A percentile compares a stretch with the other conserved stretches of the same genome.
phyloP scores from a whole-genome alignment of 2,113 vertebrate species.

The Platysteira castanea region DNA sequence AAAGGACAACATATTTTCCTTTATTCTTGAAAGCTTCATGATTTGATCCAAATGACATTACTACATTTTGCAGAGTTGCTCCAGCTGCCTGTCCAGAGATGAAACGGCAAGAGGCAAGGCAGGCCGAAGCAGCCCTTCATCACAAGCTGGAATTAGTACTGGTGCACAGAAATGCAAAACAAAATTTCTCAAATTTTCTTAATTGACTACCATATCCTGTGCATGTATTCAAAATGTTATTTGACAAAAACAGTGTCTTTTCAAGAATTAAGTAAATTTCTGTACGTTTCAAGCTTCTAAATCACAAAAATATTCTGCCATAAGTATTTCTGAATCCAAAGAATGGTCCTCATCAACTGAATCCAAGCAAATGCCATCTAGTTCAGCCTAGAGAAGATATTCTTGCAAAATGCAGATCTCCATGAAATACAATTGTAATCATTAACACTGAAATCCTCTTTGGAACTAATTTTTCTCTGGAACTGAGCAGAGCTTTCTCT shows the following conservation, averaged over 20 bases:
- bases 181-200: background rate
- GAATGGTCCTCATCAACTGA: background rate
- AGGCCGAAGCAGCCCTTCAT: background rate
- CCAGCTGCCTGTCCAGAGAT: background rate
- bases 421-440: background rate
- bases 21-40: background rate
- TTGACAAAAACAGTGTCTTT: background rate
- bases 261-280: background rate
- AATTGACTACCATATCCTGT: background rate
- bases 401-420: background rate
- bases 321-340: background rate
- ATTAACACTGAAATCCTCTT: background rate
- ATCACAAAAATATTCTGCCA: background rate
- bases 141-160: background rate
- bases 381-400: background rate
- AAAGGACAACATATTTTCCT: background rate
- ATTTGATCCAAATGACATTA: background rate
- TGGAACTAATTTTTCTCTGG: background rate
- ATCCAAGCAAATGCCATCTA: background rate
- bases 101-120: background rate
- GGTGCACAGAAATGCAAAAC: background rate
- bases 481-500: background rate
- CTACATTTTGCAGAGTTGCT: background rate
- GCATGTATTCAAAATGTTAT: background rate
- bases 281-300: background rate